These are phyloP conservation scores for Atlantisia rogersi DNA, from an alignment of 2,113 vertebrate species.

Conservation along the genomic window DNA sequence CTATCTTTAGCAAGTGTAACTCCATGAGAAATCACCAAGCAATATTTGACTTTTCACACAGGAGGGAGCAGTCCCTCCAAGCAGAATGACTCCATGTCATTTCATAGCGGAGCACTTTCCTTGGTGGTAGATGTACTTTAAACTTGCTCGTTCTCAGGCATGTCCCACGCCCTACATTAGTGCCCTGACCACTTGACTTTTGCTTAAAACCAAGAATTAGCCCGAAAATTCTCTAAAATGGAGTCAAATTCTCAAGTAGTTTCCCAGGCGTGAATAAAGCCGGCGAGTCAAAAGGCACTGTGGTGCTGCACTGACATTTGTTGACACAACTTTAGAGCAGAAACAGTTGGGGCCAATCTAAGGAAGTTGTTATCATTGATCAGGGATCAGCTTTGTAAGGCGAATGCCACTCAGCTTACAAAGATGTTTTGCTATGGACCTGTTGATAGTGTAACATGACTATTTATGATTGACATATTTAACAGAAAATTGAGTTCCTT, in stretches of 20 bases:
- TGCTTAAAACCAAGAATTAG: background rate
- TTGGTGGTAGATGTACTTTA: background rate
- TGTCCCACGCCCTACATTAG: background rate
- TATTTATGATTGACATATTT: background rate
- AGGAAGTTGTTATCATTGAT: fast-evolving
- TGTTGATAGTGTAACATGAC: background rate
- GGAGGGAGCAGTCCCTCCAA: background rate
- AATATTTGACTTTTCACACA: background rate
- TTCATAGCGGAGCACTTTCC: background rate
- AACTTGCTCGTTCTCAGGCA: background rate
- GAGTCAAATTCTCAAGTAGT: background rate
- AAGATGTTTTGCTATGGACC: background rate
- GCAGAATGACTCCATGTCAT: background rate
- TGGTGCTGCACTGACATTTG: background rate
- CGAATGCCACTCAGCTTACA: background rate
- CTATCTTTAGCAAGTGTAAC: background rate
- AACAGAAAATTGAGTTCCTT: background rate
- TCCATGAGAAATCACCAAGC: background rate
- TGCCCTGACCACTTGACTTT: background rate
- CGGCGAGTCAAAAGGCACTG: background rate
- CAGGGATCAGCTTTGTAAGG: background rate
- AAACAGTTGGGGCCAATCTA: background rate
- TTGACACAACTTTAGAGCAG: background rate
- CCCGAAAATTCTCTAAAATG: background rate
- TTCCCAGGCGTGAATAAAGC: background rate